phyloP scores from a whole-genome alignment of 2,888 invertebrate species.

The Electrophaes corylata region DNA sequence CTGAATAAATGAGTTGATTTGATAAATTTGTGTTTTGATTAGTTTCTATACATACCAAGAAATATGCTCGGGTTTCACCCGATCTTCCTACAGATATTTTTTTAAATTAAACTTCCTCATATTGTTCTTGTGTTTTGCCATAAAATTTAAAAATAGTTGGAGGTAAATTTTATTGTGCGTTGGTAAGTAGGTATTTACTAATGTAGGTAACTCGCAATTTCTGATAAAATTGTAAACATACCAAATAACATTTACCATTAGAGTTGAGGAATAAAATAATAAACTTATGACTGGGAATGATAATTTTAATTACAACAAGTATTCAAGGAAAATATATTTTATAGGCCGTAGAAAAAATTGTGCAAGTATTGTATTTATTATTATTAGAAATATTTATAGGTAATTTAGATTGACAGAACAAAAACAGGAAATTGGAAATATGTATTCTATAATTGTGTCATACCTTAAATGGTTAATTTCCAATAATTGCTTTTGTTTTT shows the following conservation, averaged over 20 bases:
- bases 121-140: neutral
- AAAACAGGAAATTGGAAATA: conserved; percentile 23
- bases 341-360: conserved; percentile 17
- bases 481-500: conserved; percentile 22
- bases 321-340: conserved; percentile 20
- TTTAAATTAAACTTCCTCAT: conserved; percentile 12
- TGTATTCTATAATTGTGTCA: conserved; percentile 7
- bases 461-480: conserved; percentile 27
- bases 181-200: neutral
- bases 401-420: conserved; percentile 1
- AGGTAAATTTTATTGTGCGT: conserved; percentile 5
- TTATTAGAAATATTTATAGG: conserved; percentile 1
- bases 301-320: conserved; percentile 11
- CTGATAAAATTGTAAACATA: conserved; percentile 9
- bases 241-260: neutral
- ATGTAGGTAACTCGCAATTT: too few species aligned
- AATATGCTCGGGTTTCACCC: too few species aligned
- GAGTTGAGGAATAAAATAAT: neutral
- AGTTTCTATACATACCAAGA: too few species aligned
- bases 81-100: too few species aligned
- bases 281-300: conserved; percentile 1
- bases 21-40: too few species aligned
- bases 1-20: too few species aligned
- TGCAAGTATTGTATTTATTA: conserved; percentile 11
- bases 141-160: neutral